Percentiles rank a stretch among this genome's conserved stretches.
These are phyloP conservation scores for Gari tellinella DNA, from an alignment of 2,888 invertebrate genomes.

Conservation along the genomic window DNA sequence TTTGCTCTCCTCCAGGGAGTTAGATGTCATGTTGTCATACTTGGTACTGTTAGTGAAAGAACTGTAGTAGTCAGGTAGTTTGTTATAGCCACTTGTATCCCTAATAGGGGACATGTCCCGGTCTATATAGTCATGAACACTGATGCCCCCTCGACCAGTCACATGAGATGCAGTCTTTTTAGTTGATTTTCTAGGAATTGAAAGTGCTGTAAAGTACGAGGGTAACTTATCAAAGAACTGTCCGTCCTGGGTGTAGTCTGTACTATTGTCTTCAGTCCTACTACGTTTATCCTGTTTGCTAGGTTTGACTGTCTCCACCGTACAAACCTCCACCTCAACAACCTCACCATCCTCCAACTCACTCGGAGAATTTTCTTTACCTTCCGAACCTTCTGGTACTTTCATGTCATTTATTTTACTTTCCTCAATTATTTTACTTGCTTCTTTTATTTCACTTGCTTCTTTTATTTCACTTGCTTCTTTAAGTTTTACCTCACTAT, in stretches of 20 bases:
- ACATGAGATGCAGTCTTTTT: conserved; percentile 56
- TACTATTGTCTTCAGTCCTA: conserved; percentile 46
- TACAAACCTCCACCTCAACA: conserved; percentile 32
- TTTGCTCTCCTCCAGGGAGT: conserved; percentile 51
- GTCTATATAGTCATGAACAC: conserved; percentile 63
- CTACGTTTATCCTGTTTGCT: conserved; percentile 44
- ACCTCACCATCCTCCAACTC: conserved; percentile 65
- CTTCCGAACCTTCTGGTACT: no score
- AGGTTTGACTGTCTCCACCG: conserved; percentile 11
- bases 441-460: no score
- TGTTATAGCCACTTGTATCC: conserved; percentile 66
- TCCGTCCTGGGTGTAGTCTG: conserved; percentile 33
- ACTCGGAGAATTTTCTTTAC: no score
- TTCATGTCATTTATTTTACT: no score
- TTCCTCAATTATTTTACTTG: no score
- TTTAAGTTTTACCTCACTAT: no score
- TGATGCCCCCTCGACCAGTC: conserved; percentile 43
- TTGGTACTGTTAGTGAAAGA: conserved; percentile 82
- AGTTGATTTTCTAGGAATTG: conserved; percentile 70
- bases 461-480: no score
- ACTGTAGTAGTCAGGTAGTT: conserved; percentile 80
- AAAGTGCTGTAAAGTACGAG: conserved; percentile 78
- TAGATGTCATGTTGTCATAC: conserved; percentile 64
- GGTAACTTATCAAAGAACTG: conserved; percentile 80
- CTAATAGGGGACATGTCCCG: conserved; percentile 69